phyloP scores from a whole-genome alignment of 2,888 invertebrate genomes.

The Eupeodes luniger region DNA sequence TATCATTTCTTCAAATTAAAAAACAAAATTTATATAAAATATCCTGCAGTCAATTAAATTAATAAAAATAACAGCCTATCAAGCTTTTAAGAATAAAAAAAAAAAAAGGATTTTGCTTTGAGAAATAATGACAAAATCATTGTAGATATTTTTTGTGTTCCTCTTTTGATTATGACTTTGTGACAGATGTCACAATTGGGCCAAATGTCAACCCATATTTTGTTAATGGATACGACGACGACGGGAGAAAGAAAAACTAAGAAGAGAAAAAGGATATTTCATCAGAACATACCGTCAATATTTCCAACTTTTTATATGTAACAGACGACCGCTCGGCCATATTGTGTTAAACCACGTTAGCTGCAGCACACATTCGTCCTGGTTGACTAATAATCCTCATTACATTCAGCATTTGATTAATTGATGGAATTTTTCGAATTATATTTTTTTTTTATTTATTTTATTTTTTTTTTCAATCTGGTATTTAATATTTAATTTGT shows the following conservation, averaged over 20 bases:
- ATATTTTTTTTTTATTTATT: slow-evolving; percentile 22
- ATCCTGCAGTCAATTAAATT: slow-evolving; percentile 42
- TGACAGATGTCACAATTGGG: slow-evolving; percentile 21
- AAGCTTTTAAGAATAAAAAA: slow-evolving; percentile 1
- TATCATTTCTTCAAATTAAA: slow-evolving; percentile 1
- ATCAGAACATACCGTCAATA: slow-evolving; percentile 83
- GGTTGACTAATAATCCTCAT: slow-evolving; percentile 83
- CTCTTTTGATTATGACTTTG: background rate
- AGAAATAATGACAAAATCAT: slow-evolving; percentile 25
- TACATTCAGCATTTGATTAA: slow-evolving; percentile 80
- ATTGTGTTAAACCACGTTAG: slow-evolving; percentile 84
- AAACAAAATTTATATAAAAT: background rate
- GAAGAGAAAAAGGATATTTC: background rate
- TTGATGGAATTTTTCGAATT: slow-evolving; percentile 47
- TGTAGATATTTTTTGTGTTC: background rate
- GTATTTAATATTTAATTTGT: background rate
- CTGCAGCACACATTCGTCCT: slow-evolving; percentile 84
- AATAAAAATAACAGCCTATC: background rate
- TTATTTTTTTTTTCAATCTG: slow-evolving; percentile 12
- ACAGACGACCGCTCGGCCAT: slow-evolving; percentile 84
- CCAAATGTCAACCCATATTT: background rate
- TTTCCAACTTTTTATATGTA: slow-evolving; percentile 84
- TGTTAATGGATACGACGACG: background rate
- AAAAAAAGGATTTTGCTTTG: slow-evolving; percentile 19
- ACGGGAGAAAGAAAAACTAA: background rate